A percentile compares a stretch with the other conserved stretches of the same genome.
Evolutionary conservation across 2,888 invertebrate genomes (phyloP).

Genomic region (Orthonychiurus folsomi): DNA sequence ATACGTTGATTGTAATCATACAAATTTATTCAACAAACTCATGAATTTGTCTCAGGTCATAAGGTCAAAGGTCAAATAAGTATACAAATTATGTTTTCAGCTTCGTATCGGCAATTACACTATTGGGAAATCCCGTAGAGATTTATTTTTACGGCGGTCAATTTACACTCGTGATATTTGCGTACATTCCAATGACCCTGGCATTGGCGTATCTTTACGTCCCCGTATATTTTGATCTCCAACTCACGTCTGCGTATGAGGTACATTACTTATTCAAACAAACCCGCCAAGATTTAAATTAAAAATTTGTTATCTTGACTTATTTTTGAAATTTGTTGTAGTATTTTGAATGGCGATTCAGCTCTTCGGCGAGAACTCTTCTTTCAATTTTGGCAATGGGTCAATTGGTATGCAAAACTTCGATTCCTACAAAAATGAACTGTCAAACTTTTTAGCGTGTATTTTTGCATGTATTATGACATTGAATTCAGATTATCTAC

Average conservation of each 20-base stretch:
- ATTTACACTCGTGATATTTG: conserved; percentile 72
- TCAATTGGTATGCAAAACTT: conserved; percentile 42
- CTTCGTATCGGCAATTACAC: conserved; percentile 81
- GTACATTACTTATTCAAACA: conserved; percentile 45
- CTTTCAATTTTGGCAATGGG: conserved; percentile 46
- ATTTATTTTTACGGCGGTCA: conserved; percentile 82
- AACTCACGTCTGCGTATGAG: conserved; percentile 78
- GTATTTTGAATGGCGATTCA: conserved; percentile 19
- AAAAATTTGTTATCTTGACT: not conserved
- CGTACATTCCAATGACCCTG: conserved; percentile 52
- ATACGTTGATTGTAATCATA: too few species aligned
- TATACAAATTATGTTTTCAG: conserved; percentile 49
- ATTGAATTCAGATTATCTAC: conserved; percentile 36
- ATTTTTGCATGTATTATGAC: too few species aligned
- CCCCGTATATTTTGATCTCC: conserved; percentile 74
- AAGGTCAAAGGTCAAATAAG: too few species aligned
- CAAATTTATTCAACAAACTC: too few species aligned
- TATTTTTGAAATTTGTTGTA: conserved; percentile 11
- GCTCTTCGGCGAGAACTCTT: conserved; percentile 40
- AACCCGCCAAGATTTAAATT: conserved; percentile 2
- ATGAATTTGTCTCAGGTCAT: too few species aligned
- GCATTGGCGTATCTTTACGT: conserved; percentile 60
- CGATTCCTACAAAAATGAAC: not conserved
- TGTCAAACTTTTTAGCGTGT: not conserved
- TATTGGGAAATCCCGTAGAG: conserved; percentile 76